Conservation (phyloP, 2,888 invertebrate species). For the Tetranychus piercei region DNA sequence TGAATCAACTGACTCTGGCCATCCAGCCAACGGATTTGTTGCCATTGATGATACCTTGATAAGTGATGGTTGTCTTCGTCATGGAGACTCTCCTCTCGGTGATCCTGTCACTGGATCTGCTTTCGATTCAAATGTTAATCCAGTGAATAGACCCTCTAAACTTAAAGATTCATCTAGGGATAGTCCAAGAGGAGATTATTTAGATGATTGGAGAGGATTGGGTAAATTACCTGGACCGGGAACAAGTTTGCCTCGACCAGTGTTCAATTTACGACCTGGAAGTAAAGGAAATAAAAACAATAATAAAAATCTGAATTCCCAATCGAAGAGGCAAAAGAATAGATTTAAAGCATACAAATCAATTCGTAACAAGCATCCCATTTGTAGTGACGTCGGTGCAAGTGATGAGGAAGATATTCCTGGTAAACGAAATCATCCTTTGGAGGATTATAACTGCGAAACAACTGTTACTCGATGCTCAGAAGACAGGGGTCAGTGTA, state of each 20-base stretch:
- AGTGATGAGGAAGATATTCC: background rate
- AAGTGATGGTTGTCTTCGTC: slow-evolving; percentile 8
- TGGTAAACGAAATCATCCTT: background rate
- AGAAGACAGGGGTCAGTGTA: background rate
- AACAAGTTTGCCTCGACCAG: background rate
- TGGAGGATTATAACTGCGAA: background rate
- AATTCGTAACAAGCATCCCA: background rate
- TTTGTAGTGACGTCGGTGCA: background rate
- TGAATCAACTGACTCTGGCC: too few species aligned
- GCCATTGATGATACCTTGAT: slow-evolving; percentile 8
- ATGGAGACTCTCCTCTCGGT: background rate
- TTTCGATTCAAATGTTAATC: background rate
- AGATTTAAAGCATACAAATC: background rate
- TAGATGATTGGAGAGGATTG: slow-evolving; percentile 1
- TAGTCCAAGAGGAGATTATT: background rate
- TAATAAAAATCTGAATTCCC: background rate
- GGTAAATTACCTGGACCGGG: background rate
- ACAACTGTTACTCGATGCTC: background rate
- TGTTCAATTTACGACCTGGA: background rate
- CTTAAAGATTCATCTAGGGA: background rate
- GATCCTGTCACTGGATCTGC: background rate
- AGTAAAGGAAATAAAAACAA: background rate
- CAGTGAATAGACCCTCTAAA: background rate
- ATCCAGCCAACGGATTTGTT: background rate
- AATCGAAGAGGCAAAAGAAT: background rate